These are phyloP conservation scores for Asbolus verrucosus DNA, from an alignment of 1,140 invertebrate species.

Conservation along the genomic window DNA sequence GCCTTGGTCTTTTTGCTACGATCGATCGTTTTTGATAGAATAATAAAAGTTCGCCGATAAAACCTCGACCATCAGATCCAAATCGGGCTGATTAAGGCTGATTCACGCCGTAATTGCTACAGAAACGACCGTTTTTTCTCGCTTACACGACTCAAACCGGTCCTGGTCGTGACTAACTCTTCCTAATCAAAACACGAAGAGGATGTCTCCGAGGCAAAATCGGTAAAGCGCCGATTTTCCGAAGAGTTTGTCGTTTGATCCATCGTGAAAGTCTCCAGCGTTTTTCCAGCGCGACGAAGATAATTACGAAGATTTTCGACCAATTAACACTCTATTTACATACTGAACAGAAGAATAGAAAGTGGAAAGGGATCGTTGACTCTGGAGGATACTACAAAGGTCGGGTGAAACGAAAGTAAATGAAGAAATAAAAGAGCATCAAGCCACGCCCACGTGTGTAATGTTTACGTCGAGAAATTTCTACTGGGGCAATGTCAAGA, in stretches of 20 bases:
- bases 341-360: conserved; percentile 6
- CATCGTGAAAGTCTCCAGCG: background rate
- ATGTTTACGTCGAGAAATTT: conserved; percentile 19
- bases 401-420: conserved; percentile 33
- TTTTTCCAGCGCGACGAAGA: background rate
- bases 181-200: too few species aligned
- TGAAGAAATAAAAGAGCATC: background rate
- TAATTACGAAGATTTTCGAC: background rate
- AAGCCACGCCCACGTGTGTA: conserved; percentile 9
- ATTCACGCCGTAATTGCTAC: too few species aligned
- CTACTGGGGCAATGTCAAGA: conserved; percentile 30
- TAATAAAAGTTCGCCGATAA: too few species aligned
- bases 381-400: conserved; percentile 30
- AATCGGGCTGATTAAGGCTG: too few species aligned
- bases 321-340: conserved; percentile 8
- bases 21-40: background rate
- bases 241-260: background rate
- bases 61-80: too few species aligned
- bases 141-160: too few species aligned
- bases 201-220: too few species aligned
- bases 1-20: background rate
- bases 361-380: conserved; percentile 23
- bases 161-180: background rate
- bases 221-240: too few species aligned
- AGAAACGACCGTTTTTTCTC: too few species aligned